Percentiles rank a stretch among this genome's conserved stretches.
Evolutionary conservation across 2,888 invertebrate species (phyloP).

Genomic region (Aspidiotus destructor): DNA sequence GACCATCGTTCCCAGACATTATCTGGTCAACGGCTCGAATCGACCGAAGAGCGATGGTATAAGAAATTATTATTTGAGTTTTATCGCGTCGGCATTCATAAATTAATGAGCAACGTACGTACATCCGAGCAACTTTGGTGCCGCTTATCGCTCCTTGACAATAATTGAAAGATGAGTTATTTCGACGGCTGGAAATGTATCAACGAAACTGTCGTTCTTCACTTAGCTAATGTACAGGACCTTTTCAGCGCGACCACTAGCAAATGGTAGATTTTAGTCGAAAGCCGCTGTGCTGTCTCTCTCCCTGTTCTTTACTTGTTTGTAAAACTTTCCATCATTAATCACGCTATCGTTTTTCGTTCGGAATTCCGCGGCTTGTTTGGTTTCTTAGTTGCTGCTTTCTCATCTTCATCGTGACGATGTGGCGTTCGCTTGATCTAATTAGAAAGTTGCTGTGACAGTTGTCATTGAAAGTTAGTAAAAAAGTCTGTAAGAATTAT

Average conservation of each 20-base stretch:
- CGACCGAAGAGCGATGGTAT: neutral
- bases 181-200: conserved; percentile 22
- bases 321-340: too few relatives aligned
- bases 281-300: neutral
- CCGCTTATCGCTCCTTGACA: conserved; percentile 12
- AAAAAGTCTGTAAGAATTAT: too few relatives aligned
- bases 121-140: neutral
- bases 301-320: too few relatives aligned
- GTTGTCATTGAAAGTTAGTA: too few relatives aligned
- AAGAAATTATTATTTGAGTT: conserved; percentile 13
- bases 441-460: too few relatives aligned
- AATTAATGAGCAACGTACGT: conserved; percentile 6
- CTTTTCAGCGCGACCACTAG: conserved; percentile 3
- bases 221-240: conserved; percentile 19
- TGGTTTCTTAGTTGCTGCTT: too few relatives aligned
- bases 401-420: too few relatives aligned
- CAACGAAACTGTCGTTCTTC: conserved; percentile 22
- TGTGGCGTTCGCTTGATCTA: too few relatives aligned
- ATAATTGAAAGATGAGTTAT: conserved; percentile 30
- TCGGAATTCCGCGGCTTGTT: too few relatives aligned
- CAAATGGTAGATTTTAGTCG: conserved; percentile 15
- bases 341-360: too few relatives aligned
- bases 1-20: too few relatives aligned
- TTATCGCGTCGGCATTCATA: conserved; percentile 15
- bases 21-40: neutral